Evolutionary conservation across 2,797 vertebrate genomes (phyloP), one percentile per base, ranked within the genome.

Genomic region (Naso thynnoides): DNA sequence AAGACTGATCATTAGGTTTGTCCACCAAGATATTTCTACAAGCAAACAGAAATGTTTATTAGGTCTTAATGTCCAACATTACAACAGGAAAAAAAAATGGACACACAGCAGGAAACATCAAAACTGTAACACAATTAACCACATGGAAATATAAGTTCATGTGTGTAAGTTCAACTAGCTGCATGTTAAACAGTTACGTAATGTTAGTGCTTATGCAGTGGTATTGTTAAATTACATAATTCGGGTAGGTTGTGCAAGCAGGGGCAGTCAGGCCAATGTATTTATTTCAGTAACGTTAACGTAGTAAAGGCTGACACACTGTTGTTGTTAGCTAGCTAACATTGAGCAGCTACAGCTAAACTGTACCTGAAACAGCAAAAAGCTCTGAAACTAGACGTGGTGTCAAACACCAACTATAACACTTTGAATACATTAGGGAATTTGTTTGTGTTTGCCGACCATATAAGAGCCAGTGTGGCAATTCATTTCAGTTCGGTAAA

Each of bases 21-120:
- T 99, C 98, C 91, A 98, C 97, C 95, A 99, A 96, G 93, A 99
- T 99, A 84, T 99, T 99, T 90, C 98, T 99, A 39, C 19, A 88
- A 31, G 21, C 13, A 57, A 3, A 64, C 4, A 76, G 3, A 76
- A 0, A n/a, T n/a, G n/a, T n/a, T n/a, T n/a, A 41, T 57, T 21
- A 63, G 41, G 62, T 9, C 29, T 18, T 1, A 1, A 0, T 2
- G 39, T 27, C 14, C 2, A 6, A 27, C 18, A 39, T 56, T 29
- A 70, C 23, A 26, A 8, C 38, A 42, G 45, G 19, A 33, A 48
- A 33, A 26, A 54, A 31, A n/a, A 33, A n/a, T 19, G 39, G 2
- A 57, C 13, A 39, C 27, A 10, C 9, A 45, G 7, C 6, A 23
- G 9, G 4, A 2, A 33, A 26, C 23, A 42, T 21, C 6, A 8